Percentiles rank a stretch among this genome's conserved stretches.
phyloP scores from a whole-genome alignment of 2,797 vertebrate species.

The Parotocinclus haroldoi region DNA sequence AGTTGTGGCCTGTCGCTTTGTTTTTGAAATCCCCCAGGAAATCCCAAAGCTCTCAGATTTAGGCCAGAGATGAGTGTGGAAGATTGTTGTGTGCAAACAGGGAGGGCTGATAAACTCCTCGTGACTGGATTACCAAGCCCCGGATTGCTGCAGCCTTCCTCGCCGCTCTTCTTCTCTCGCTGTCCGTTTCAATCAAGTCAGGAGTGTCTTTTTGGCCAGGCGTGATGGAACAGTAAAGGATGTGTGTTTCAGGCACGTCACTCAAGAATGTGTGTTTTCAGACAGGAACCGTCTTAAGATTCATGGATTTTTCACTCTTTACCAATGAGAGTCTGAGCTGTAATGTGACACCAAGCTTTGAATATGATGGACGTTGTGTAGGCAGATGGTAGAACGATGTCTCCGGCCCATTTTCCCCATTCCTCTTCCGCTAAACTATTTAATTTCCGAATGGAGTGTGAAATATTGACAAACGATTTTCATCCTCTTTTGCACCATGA shows the following conservation, averaged over 20 bases:
- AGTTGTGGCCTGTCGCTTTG: conserved; percentile 54
- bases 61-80: conserved; percentile 52
- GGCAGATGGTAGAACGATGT: conserved; percentile 28
- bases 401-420: conserved; percentile 51
- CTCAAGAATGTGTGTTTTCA: conserved; percentile 5
- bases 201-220: conserved; percentile 31
- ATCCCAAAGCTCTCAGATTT: conserved; percentile 48
- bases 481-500: conserved; percentile 67
- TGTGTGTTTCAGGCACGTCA: conserved; percentile 12
- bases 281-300: conserved; percentile 21
- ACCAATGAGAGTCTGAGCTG: conserved; percentile 11
- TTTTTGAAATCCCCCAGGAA: conserved; percentile 58
- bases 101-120: conserved; percentile 51
- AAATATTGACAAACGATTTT: conserved; percentile 71
- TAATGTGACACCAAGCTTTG: conserved; percentile 1
- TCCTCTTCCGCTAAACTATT: conserved; percentile 57
- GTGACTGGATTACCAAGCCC: conserved; percentile 52
- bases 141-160: conserved; percentile 36
- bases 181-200: conserved; percentile 36
- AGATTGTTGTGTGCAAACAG: conserved; percentile 60
- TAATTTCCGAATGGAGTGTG: conserved; percentile 61
- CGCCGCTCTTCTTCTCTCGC: conserved; percentile 28
- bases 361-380: conserved; percentile 17
- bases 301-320: conserved; percentile 12
- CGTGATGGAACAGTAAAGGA: conserved; percentile 41